Evolutionary conservation across 2,113 vertebrate genomes (phyloP).

Genomic region (Anseranas semipalmata): DNA sequence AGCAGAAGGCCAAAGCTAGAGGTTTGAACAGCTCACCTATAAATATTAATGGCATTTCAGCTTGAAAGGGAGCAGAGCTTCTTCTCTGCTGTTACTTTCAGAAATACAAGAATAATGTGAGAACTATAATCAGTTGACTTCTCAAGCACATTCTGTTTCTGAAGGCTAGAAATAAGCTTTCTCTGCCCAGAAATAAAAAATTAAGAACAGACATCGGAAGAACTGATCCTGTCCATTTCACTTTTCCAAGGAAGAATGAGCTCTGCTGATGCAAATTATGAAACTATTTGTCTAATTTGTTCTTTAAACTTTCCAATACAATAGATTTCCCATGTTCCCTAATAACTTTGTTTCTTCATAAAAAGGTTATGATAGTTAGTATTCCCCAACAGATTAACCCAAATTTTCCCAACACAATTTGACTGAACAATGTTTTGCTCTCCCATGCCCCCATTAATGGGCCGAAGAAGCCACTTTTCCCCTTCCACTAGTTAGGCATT

Average conservation of each 20-base stretch:
- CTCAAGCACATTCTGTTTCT: background rate
- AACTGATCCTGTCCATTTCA: background rate
- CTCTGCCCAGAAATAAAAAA: background rate
- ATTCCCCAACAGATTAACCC: too few relatives aligned
- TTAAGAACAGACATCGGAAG: background rate
- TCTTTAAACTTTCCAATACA: background rate
- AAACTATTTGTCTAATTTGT: background rate
- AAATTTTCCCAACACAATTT: too few relatives aligned
- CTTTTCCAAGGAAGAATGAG: background rate
- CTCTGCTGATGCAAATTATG: background rate
- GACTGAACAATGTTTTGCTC: too few relatives aligned
- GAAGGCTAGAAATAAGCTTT: background rate
- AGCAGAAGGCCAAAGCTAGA: background rate
- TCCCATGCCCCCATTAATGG: too few relatives aligned
- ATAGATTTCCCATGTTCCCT: background rate
- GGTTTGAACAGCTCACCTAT: background rate
- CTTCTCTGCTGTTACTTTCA: background rate
- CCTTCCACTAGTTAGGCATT: too few relatives aligned
- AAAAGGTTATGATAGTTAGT: too few relatives aligned
- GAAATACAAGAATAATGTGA: background rate
- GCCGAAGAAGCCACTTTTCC: too few relatives aligned
- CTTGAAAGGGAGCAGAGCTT: background rate
- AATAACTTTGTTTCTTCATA: background rate
- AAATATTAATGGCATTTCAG: background rate
- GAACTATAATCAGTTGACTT: background rate